A percentile compares a stretch with the other conserved stretches of the same genome.
These are phyloP conservation scores for Formica selysi DNA, from an alignment of 1,140 invertebrate genomes.

Conservation along the genomic window DNA sequence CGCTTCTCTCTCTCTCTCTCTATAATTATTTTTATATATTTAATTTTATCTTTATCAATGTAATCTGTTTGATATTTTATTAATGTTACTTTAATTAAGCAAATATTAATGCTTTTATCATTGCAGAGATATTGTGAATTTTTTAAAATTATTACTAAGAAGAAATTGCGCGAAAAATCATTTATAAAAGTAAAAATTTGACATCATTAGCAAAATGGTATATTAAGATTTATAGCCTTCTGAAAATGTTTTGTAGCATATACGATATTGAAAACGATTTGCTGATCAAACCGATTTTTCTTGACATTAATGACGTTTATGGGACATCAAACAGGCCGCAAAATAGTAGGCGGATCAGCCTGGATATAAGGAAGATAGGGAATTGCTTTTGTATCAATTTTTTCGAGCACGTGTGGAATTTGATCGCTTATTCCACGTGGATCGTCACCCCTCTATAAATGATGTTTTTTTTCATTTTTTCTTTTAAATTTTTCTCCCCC, in stretches of 20 bases:
- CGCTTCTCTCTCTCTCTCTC: too few relatives aligned
- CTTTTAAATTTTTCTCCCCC: conserved; percentile 26
- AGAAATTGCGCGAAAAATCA: neutral
- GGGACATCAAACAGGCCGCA: conserved; percentile 38
- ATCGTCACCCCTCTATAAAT: conserved; percentile 63
- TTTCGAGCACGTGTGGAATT: conserved; percentile 62
- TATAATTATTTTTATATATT: conserved; percentile 2
- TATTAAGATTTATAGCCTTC: neutral
- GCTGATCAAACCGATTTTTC: conserved; percentile 17
- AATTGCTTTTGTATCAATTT: conserved; percentile 57
- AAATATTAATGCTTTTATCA: neutral
- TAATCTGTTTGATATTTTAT: neutral
- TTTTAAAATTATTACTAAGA: neutral
- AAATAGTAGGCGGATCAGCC: neutral
- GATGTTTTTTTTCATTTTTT: conserved; percentile 19
- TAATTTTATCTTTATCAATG: neutral
- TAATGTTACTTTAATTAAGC: conserved; percentile 6
- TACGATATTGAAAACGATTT: conserved; percentile 18
- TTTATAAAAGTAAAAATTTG: neutral
- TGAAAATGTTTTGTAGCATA: neutral
- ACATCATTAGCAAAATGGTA: neutral
- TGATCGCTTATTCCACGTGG: conserved; percentile 72
- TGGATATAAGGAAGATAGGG: conserved; percentile 22
- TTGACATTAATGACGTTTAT: conserved; percentile 37
- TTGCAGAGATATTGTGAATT: neutral